Evolutionary conservation across 2,113 vertebrate genomes (phyloP).

Genomic region (Puntigrus tetrazona): DNA sequence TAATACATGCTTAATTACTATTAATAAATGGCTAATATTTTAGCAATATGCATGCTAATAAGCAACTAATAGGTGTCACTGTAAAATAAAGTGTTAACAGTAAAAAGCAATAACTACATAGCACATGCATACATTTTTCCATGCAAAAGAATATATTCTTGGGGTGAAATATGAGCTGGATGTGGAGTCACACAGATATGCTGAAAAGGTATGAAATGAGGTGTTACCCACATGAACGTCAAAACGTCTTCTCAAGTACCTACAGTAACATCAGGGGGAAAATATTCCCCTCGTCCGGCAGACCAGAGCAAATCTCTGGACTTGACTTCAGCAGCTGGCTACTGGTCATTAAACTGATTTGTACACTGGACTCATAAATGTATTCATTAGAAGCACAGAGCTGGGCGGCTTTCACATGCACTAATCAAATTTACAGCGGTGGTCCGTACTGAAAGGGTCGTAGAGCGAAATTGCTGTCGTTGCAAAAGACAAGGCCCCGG

Average conservation of each 20-base stretch:
- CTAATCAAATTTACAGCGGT: constrained; percentile 54
- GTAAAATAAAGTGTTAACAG: too few relatives aligned
- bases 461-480: constrained; percentile 72
- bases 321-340: constrained; percentile 28
- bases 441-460: constrained; percentile 66
- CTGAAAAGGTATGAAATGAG: background rate
- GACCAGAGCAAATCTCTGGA: background rate
- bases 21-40: too few relatives aligned
- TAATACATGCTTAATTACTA: too few relatives aligned
- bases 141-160: background rate
- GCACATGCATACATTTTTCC: background rate
- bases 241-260: background rate
- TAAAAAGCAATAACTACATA: background rate
- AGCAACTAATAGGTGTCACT: too few relatives aligned
- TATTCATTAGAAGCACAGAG: constrained; percentile 32
- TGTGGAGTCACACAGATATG: background rate
- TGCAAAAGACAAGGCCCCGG: constrained; percentile 75
- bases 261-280: background rate
- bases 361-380: constrained; percentile 35
- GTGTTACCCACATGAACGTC: background rate
- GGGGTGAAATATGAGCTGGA: background rate
- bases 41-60: too few relatives aligned
- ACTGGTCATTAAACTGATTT: constrained; percentile 38
- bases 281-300: background rate
- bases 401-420: constrained; percentile 38